phyloP scores from a whole-genome alignment of 1,140 invertebrate species.

The Zaprionus taronus region DNA sequence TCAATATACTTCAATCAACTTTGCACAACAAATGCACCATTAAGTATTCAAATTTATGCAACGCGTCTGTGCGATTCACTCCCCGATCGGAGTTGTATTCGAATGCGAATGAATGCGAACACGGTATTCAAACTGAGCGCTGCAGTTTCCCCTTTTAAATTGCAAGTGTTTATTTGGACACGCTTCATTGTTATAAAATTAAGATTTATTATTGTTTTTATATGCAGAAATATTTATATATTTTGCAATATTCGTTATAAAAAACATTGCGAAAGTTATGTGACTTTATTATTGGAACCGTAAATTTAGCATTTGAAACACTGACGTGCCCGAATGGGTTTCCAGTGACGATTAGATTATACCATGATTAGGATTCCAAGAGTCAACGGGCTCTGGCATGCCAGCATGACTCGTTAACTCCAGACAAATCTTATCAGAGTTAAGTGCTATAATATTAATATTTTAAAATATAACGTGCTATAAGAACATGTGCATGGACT shows the following conservation, averaged over 20 bases:
- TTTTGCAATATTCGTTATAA: background rate
- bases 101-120: background rate
- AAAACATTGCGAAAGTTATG: background rate
- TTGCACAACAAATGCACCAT: conserved; percentile 68
- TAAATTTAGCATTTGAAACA: conserved; percentile 6
- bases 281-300: background rate
- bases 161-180: background rate
- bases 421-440: conserved; percentile 13
- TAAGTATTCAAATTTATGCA: conserved; percentile 77
- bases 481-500: conserved; percentile 16
- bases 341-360: conserved; percentile 25
- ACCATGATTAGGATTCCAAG: background rate
- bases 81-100: conserved; percentile 3
- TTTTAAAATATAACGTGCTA: conserved; percentile 17
- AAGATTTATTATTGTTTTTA: background rate
- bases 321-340: background rate
- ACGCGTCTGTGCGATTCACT: conserved; percentile 36
- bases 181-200: conserved; percentile 1
- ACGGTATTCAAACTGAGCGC: background rate
- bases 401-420: conserved; percentile 10
- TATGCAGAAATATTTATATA: background rate
- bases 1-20: conserved; percentile 75
- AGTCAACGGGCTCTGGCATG: too few relatives aligned
- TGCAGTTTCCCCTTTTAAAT: background rate
- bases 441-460: conserved; percentile 9